Evolutionary conservation across 2,797 vertebrate species (phyloP).

Genomic region (Rhabdophis nuchalis): DNA sequence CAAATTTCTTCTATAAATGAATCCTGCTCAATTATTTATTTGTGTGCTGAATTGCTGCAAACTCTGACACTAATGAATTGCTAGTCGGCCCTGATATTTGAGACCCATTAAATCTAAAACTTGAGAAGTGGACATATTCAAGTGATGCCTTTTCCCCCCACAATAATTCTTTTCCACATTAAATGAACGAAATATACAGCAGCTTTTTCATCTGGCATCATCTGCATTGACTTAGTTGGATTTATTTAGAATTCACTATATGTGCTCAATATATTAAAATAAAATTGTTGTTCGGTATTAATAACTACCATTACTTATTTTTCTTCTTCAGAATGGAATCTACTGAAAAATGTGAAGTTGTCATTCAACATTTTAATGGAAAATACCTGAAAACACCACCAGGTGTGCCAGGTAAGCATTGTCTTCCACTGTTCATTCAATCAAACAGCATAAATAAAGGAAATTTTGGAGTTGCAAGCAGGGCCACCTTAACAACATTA

Average conservation of each 20-base stretch:
- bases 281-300: slow-evolving; percentile 66
- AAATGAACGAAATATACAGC: slow-evolving; percentile 56
- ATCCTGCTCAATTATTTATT: too few relatives aligned
- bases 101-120: slow-evolving; percentile 68
- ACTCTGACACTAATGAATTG: not conserved
- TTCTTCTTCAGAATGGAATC: slow-evolving; percentile 89
- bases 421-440: not conserved
- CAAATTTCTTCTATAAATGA: too few relatives aligned
- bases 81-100: slow-evolving; percentile 44
- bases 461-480: not conserved
- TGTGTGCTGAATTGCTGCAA: too few relatives aligned
- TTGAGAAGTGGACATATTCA: slow-evolving; percentile 60
- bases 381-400: slow-evolving; percentile 98
- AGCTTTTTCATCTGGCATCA: slow-evolving; percentile 56
- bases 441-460: not conserved
- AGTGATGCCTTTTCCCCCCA: slow-evolving; percentile 32
- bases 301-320: slow-evolving; percentile 33
- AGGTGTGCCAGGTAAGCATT: slow-evolving; percentile 89
- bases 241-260: slow-evolving; percentile 67
- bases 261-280: slow-evolving; percentile 69
- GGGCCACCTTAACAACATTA: too few relatives aligned
- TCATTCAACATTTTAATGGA: slow-evolving; percentile 98
- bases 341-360: slow-evolving; percentile 97
- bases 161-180: slow-evolving; percentile 56
- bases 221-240: slow-evolving; percentile 60